phyloP scores from a whole-genome alignment of 2,113 vertebrate genomes.

The Eptesicus fuscus region DNA sequence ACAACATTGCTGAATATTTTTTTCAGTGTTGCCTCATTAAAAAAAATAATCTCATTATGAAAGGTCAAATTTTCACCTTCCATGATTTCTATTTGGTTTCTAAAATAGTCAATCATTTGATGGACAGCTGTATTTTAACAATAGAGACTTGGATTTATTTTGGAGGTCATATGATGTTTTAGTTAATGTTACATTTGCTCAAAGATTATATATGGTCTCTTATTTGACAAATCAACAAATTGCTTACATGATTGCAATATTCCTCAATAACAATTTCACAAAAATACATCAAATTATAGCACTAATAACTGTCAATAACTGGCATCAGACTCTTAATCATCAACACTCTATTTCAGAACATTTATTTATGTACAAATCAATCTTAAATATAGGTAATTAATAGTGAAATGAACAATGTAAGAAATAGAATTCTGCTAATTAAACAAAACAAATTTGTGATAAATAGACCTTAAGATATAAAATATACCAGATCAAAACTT shows the following conservation, averaged over 20 bases:
- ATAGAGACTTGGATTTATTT: background rate
- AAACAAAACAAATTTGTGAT: background rate
- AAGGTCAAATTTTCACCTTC: background rate
- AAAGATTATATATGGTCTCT: background rate
- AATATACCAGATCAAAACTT: background rate
- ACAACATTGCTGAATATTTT: background rate
- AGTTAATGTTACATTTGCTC: background rate
- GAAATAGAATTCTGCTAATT: background rate
- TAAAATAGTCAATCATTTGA: slow-evolving; percentile 11
- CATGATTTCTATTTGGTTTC: slow-evolving; percentile 24
- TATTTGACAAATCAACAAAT: slow-evolving; percentile 26
- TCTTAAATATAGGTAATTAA: background rate
- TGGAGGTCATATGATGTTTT: background rate
- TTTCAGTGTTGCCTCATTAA: background rate
- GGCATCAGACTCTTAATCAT: background rate
- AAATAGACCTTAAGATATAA: background rate
- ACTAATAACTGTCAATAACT: background rate
- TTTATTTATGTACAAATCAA: background rate
- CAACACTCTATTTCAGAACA: background rate
- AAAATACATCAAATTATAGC: slow-evolving; percentile 22
- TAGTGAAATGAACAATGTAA: background rate
- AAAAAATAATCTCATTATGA: background rate
- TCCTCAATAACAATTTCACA: background rate
- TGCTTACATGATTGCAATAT: background rate
- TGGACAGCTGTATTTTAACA: background rate